Percentiles rank a stretch among this genome's conserved stretches.
phyloP scores from a whole-genome alignment of 2,113 vertebrate species.

The Myotis davidii region DNA sequence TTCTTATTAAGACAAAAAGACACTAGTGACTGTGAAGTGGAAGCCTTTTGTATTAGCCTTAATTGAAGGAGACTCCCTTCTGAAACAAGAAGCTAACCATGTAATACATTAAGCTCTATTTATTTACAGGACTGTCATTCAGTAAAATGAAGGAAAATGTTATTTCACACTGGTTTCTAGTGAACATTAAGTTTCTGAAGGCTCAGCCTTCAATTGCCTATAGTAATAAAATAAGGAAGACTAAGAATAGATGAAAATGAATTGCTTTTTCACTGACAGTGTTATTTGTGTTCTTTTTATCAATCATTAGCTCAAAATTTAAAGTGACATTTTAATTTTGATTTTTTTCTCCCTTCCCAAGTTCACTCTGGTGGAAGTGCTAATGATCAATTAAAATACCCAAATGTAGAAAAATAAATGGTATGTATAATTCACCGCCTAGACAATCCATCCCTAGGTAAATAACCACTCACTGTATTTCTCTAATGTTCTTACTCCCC shows the following conservation, averaged over 20 bases:
- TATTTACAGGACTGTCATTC: neutral
- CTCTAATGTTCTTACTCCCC: constrained; percentile 8
- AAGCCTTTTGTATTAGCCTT: constrained; percentile 26
- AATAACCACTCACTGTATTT: neutral
- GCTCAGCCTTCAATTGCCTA: neutral
- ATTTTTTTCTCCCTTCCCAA: neutral
- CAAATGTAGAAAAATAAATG: constrained; percentile 22
- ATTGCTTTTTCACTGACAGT: neutral
- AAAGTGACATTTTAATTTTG: constrained; percentile 63
- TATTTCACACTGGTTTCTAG: neutral
- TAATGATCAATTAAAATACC: constrained; percentile 51
- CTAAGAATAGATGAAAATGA: neutral
- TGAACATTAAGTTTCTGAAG: neutral
- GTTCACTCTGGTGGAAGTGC: constrained; percentile 32
- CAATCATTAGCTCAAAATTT: constrained; percentile 29
- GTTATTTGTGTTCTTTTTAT: constrained; percentile 24
- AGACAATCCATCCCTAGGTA: constrained; percentile 2
- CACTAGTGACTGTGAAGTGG: neutral
- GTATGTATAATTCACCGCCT: constrained; percentile 1
- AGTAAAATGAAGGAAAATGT: neutral
- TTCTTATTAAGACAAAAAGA: constrained; percentile 52
- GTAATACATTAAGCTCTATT: constrained; percentile 41
- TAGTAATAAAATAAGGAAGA: neutral
- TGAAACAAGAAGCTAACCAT: constrained; percentile 5
- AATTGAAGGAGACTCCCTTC: constrained; percentile 51